phyloP scores from a whole-genome alignment of 2,797 vertebrate species.

The Aeoliscus strigatus region DNA sequence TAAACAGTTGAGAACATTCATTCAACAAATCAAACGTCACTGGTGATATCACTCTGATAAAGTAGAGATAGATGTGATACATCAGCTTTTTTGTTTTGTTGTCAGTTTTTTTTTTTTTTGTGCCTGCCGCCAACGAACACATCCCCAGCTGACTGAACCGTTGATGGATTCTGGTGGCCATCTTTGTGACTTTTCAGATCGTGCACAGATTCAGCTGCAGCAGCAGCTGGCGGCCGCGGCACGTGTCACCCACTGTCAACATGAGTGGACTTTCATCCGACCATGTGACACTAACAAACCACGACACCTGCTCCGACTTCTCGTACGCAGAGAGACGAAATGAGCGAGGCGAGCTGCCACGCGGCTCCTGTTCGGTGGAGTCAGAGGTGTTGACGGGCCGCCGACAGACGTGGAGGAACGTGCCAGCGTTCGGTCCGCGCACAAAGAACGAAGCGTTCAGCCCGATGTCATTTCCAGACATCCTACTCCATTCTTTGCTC shows the following conservation, averaged over 20 bases:
- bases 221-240: conserved; percentile 11
- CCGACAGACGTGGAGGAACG: conserved; percentile 41
- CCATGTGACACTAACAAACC: conserved; percentile 22
- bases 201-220: too few relatives aligned
- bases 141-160: too few relatives aligned
- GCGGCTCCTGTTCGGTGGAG: conserved; percentile 27
- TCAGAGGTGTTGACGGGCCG: conserved; percentile 22
- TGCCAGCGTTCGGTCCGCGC: conserved; percentile 26
- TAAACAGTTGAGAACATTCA: too few relatives aligned
- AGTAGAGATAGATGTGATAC: too few relatives aligned
- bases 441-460: conserved; percentile 30
- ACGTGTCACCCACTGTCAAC: conserved; percentile 11
- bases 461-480: conserved; percentile 6
- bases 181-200: too few relatives aligned
- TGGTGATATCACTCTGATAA: too few relatives aligned
- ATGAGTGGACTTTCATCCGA: conserved; percentile 25
- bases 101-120: too few relatives aligned
- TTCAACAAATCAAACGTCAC: too few relatives aligned
- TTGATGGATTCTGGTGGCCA: too few relatives aligned
- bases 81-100: too few relatives aligned
- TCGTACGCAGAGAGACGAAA: conserved; percentile 28
- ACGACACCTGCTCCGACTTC: conserved; percentile 38
- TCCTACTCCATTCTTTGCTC: conserved; percentile 14
- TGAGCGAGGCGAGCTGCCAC: conserved; percentile 23
- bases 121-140: too few relatives aligned